Evolutionary conservation across 2,113 vertebrate species (phyloP).

Genomic region (Tor tambroides): DNA sequence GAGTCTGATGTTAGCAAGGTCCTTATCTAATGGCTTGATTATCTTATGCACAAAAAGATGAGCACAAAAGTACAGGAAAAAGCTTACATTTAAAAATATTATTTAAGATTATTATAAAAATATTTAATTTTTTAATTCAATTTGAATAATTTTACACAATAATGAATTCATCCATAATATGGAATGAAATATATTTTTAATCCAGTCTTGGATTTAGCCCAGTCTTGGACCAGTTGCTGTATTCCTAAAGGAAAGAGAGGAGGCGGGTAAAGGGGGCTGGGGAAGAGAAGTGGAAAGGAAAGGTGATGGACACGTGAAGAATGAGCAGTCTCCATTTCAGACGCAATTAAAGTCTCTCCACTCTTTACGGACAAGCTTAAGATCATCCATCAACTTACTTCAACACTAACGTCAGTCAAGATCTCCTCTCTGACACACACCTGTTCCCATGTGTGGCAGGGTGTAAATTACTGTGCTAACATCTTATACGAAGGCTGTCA

Average conservation of each 20-base stretch:
- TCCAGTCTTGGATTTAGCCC: not conserved
- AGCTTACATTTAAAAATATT: not conserved
- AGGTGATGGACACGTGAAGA: conserved; percentile 35
- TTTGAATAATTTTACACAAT: not conserved
- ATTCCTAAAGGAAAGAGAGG: not conserved
- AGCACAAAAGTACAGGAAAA: not conserved
- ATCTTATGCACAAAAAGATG: too few species aligned
- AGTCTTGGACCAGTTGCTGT: not conserved
- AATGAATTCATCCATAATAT: not conserved
- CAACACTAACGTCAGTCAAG: conserved; percentile 48
- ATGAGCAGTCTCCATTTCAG: conserved; percentile 26
- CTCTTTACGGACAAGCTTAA: conserved; percentile 33
- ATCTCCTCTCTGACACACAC: not conserved
- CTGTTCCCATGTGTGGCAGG: not conserved
- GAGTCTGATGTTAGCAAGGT: too few species aligned
- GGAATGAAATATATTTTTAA: not conserved
- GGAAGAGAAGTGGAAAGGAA: not conserved
- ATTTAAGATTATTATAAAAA: too few species aligned
- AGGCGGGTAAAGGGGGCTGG: not conserved
- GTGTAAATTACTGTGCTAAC: conserved; percentile 22
- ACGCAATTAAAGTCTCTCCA: conserved; percentile 41
- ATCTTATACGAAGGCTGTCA: conserved; percentile 1
- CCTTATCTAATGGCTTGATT: too few species aligned
- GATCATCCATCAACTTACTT: conserved; percentile 22
- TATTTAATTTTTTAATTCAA: not conserved